Conservation (phyloP, 2,888 invertebrate genomes). For the Loripinus fragilis region DNA sequence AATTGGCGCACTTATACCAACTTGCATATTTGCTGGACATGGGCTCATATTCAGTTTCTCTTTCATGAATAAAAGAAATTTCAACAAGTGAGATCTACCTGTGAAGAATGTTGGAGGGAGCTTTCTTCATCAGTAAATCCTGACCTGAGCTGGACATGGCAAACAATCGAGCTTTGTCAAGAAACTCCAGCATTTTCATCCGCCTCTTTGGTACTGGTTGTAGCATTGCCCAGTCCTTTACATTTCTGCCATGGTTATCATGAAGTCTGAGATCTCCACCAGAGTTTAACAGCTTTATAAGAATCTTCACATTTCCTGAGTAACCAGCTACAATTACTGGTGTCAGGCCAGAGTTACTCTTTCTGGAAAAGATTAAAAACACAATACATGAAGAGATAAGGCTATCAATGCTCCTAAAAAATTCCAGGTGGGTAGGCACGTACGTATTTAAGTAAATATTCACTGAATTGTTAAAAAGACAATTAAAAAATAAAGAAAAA, state of each 20-base stretch:
- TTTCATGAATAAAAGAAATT: too few relatives aligned
- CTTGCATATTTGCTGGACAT: too few relatives aligned
- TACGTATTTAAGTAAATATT: too few relatives aligned
- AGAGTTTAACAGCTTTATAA: conserved; percentile 81
- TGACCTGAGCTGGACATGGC: conserved; percentile 76
- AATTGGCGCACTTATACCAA: too few relatives aligned
- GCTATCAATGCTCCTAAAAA: too few relatives aligned
- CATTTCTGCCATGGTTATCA: conserved; percentile 81
- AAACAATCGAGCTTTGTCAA: conserved; percentile 78
- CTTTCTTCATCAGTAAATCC: conserved; percentile 57
- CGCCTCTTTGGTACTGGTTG: conserved; percentile 74
- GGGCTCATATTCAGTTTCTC: too few relatives aligned
- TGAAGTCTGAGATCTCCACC: conserved; percentile 84
- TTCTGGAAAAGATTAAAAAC: conserved; percentile 61
- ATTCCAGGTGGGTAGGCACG: too few relatives aligned
- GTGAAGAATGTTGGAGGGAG: conserved; percentile 48
- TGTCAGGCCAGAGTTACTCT: conserved; percentile 82
- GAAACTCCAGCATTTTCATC: conserved; percentile 77
- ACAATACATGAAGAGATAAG: too few relatives aligned
- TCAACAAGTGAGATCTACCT: too few relatives aligned
- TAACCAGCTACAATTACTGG: conserved; percentile 84
- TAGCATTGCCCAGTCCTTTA: conserved; percentile 78
- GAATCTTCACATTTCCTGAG: conserved; percentile 78
- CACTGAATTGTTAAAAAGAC: too few relatives aligned
- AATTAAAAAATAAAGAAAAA: too few relatives aligned